Conservation (phyloP, 2,113 vertebrate species). For the Cyprinodon brontotheroides region DNA sequence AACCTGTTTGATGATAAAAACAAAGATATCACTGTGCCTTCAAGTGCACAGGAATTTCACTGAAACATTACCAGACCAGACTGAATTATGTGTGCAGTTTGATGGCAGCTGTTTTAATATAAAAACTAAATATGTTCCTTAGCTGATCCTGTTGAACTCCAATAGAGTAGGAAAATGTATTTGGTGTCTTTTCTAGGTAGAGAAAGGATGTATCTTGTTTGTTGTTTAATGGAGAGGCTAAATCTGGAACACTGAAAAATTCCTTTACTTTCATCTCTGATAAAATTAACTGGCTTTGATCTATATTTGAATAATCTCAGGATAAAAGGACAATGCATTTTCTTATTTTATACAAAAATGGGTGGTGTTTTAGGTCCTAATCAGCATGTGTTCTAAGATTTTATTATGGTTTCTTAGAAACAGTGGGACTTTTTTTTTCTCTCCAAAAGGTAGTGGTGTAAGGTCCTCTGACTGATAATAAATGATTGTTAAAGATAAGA, state of each 20-base stretch:
- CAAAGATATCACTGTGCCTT: background rate
- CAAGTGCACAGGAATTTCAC: background rate
- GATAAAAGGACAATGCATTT: constrained; percentile 2
- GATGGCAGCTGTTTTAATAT: too few relatives aligned
- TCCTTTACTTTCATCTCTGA: constrained; percentile 1
- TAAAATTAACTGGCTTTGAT: constrained; percentile 3
- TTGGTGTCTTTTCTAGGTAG: background rate
- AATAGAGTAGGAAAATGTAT: background rate
- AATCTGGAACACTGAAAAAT: background rate
- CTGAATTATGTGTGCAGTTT: too few relatives aligned
- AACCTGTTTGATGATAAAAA: background rate
- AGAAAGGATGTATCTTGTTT: background rate
- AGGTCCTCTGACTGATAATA: constrained; percentile 26
- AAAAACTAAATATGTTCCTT: background rate
- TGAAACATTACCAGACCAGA: background rate
- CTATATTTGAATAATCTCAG: background rate
- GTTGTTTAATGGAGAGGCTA: background rate
- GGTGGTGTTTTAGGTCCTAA: constrained; percentile 12
- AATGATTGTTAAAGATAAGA: constrained; percentile 40
- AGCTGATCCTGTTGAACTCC: background rate
- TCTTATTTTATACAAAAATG: constrained; percentile 9
- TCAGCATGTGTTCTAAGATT: constrained; percentile 20
- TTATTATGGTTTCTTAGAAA: constrained; percentile 34
- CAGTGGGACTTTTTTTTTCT: constrained; percentile 43
- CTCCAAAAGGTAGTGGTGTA: constrained; percentile 23